Conservation (phyloP, 1,140 invertebrate genomes). For the Panulirus ornatus region DNA sequence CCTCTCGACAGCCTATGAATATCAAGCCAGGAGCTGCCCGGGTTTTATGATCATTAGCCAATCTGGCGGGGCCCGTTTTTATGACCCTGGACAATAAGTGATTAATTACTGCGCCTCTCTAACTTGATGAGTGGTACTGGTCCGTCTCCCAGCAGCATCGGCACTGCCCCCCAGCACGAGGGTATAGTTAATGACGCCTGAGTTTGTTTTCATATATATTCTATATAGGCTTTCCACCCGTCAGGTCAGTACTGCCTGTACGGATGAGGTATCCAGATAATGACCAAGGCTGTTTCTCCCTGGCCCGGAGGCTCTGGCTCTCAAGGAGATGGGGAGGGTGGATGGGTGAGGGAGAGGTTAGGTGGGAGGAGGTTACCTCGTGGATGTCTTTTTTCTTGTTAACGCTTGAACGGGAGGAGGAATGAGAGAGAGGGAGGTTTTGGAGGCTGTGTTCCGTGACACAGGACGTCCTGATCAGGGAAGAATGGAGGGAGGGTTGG, state of each 20-base stretch:
- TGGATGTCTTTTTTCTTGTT: no score
- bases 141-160: neutral
- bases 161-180: neutral
- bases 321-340: neutral
- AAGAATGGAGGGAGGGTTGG: no score
- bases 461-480: no score
- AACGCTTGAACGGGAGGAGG: neutral
- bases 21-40: neutral
- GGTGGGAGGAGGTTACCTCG: neutral
- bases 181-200: neutral
- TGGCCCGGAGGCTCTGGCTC: neutral
- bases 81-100: neutral
- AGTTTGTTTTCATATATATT: neutral
- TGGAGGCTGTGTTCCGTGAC: no score
- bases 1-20: neutral
- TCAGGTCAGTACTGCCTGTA: neutral
- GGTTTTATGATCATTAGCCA: neutral
- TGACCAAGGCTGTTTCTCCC: neutral
- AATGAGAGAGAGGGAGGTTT: neutral
- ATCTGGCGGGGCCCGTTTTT: neutral
- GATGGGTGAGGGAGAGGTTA: neutral
- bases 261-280: slow-evolving; percentile 21
- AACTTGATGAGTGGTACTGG: neutral
- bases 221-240: neutral
- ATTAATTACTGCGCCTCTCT: neutral